Conservation (phyloP, 2,797 vertebrate genomes). For the Uromys caudimaculatus region DNA sequence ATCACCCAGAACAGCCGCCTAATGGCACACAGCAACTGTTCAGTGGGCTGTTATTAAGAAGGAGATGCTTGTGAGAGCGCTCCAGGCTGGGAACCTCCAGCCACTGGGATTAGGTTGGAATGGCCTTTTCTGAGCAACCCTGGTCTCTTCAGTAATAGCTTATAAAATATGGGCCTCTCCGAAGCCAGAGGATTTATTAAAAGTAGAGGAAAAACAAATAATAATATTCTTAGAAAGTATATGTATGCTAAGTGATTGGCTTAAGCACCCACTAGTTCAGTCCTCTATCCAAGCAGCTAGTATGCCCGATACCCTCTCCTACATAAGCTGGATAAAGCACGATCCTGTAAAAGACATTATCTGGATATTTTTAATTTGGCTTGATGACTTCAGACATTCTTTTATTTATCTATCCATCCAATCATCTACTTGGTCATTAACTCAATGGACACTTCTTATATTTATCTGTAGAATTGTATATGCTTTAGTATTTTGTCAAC, state of each 20-base stretch:
- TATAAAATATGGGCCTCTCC: neutral
- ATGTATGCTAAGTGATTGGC: fast-evolving
- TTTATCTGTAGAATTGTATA: neutral
- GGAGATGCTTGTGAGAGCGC: constrained; percentile 59
- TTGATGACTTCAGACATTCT: neutral
- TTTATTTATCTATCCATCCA: too few species aligned
- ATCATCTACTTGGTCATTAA: too few species aligned
- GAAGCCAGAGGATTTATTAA: neutral
- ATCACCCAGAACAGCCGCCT: constrained; percentile 76
- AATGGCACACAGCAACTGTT: constrained; percentile 74
- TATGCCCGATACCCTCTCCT: fast-evolving
- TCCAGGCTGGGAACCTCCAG: neutral
- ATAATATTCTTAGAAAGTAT: neutral
- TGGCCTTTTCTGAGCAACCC: constrained; percentile 7
- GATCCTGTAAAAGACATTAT: fast-evolving
- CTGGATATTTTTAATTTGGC: neutral
- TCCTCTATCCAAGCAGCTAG: neutral
- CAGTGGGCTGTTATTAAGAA: constrained; percentile 63
- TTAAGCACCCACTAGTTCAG: too few species aligned
- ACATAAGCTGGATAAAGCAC: fast-evolving
- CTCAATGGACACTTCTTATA: neutral
- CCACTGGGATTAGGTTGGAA: neutral
- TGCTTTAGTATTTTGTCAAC: neutral
- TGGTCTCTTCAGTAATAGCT: neutral
- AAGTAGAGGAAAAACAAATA: neutral